These are phyloP conservation scores for Melanotaenia trifasciata DNA, from an alignment of 2,797 vertebrate genomes.

Conservation along the genomic window DNA sequence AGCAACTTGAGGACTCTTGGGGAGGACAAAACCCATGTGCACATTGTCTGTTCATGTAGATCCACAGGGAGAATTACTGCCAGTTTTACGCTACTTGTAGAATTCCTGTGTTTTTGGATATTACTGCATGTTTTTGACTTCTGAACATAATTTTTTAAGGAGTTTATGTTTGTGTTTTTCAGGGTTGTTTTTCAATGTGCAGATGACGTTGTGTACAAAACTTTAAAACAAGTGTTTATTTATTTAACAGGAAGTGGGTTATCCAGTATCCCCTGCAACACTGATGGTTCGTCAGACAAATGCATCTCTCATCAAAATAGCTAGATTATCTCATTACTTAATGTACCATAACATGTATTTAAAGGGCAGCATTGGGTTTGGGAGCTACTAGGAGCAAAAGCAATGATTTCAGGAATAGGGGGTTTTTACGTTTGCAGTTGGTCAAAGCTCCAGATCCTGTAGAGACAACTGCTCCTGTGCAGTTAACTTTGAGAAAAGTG, in stretches of 20 bases:
- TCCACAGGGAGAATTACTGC: constrained; percentile 44
- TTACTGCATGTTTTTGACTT: constrained; percentile 22
- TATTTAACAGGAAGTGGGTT: constrained; percentile 3
- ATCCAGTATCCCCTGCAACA: constrained; percentile 4
- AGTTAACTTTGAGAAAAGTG: too few relatives aligned
- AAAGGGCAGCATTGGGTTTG: not conserved
- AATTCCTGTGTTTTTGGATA: constrained; percentile 18
- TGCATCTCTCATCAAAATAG: not conserved
- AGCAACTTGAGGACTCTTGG: constrained; percentile 20
- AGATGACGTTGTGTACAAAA: constrained; percentile 1
- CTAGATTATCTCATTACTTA: not conserved
- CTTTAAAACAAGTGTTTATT: not conserved
- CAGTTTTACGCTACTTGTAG: constrained; percentile 35
- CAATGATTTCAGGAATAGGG: not conserved
- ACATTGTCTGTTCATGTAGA: constrained; percentile 11
- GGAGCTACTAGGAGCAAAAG: not conserved
- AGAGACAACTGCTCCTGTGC: too few relatives aligned
- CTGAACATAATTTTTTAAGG: constrained; percentile 10
- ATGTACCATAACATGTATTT: not conserved
- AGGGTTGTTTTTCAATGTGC: not conserved
- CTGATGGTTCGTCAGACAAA: constrained; percentile 4
- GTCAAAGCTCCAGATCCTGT: too few relatives aligned
- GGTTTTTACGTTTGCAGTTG: not conserved
- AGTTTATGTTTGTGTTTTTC: constrained; percentile 3
- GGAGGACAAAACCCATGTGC: constrained; percentile 32